These are phyloP conservation scores for Dendrophyllia cribrosa DNA, from an alignment of 64 coral and sea anemone species.

Conservation along the genomic window DNA sequence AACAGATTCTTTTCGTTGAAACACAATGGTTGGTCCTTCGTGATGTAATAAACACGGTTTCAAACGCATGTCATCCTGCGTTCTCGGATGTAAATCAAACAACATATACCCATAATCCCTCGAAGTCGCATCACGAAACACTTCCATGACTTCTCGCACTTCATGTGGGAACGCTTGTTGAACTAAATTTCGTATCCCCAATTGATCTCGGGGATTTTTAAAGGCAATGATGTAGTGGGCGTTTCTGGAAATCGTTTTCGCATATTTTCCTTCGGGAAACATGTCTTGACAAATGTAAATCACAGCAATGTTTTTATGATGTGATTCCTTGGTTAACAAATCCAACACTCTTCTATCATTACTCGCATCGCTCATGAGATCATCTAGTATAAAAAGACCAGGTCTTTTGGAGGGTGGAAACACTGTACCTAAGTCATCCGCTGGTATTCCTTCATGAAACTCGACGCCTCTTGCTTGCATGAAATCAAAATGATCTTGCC, in stretches of 20 bases:
- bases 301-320: conserved; percentile 46
- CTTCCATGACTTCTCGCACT: too few species aligned
- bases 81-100: too few species aligned
- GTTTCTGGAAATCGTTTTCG: too few species aligned
- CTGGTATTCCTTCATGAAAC: conserved; percentile 19
- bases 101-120: too few species aligned
- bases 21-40: too few species aligned
- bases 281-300: conserved; percentile 32
- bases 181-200: background rate
- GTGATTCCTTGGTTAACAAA: conserved; percentile 29
- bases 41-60: too few species aligned
- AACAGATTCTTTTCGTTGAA: too few species aligned
- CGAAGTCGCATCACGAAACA: too few species aligned
- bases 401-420: background rate
- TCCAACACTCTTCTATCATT: conserved; percentile 8
- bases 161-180: background rate
- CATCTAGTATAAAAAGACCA: conserved; percentile 9
- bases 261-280: conserved; percentile 1
- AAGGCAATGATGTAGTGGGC: too few species aligned
- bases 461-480: background rate
- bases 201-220: background rate
- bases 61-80: too few species aligned
- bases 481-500: background rate
- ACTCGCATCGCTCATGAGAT: conserved; percentile 21
- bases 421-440: background rate